Conservation (phyloP, 2,113 vertebrate genomes). For the Anser brachyrhynchus region DNA sequence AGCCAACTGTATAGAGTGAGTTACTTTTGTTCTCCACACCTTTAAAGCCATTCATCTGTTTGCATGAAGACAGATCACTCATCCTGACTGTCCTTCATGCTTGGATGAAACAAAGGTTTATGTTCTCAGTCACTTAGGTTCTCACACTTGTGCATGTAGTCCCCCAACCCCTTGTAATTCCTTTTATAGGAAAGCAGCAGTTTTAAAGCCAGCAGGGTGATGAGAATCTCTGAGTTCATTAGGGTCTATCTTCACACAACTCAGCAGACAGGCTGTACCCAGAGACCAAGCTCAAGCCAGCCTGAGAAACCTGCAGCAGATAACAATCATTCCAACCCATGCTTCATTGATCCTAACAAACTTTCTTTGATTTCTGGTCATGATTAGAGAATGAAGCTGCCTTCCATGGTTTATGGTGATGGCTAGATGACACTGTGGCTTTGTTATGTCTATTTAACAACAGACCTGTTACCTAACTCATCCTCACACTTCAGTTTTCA, state of each 20-base stretch:
- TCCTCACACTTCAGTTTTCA: neutral
- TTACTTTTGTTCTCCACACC: neutral
- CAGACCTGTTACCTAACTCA: neutral
- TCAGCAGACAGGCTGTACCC: neutral
- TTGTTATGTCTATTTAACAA: neutral
- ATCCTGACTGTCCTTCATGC: neutral
- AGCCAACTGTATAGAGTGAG: neutral
- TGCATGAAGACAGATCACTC: neutral
- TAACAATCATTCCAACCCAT: neutral
- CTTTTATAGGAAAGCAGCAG: neutral
- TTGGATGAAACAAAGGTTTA: neutral
- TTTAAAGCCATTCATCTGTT: neutral
- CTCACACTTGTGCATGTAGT: neutral
- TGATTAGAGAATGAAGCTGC: neutral
- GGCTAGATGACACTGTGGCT: neutral
- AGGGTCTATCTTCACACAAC: neutral
- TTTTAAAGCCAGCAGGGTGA: too few species aligned
- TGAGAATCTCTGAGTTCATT: neutral
- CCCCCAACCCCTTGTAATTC: accelerated
- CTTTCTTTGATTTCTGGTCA: slow-evolving; percentile 14
- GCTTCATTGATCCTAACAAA: neutral
- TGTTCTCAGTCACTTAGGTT: neutral
- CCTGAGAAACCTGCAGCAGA: slow-evolving; percentile 1
- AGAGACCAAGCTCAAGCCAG: neutral
- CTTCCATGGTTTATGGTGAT: neutral